Evolutionary conservation across 2,797 vertebrate genomes (phyloP), one percentile per base, ranked within the genome.

Genomic region (Poecilia picta): DNA sequence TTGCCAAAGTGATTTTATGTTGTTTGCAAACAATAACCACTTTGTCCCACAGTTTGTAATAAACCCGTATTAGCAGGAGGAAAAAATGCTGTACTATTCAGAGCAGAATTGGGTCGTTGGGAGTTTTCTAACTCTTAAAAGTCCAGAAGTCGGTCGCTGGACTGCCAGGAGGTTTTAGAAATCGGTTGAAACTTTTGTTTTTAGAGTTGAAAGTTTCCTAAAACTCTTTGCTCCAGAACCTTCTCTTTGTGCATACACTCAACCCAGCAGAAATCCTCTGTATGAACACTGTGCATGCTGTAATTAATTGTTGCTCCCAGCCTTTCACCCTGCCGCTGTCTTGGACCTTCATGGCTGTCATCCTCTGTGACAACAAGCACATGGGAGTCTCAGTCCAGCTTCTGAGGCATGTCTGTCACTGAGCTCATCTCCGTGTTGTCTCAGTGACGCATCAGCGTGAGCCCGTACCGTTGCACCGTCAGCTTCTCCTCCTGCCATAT

Each of bases 371-470:
- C 64, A 81, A 47, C 51, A 73, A 90, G 79, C 87, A 91, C 87
- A 91, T 81, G 87, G 83, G 80, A 89, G 81, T 80, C 83, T 82
- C 78, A 75, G 77, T 88, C 82, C 7, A 6, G 81, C 85, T 77
- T 87, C 73, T 47, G 82, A 78, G 84, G 75, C 85, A 1, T 0
- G 78, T 36, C 64, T 41, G 64, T 68, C 64, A 23, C 64, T 41
- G 64, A 68, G 41, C 64, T 68, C 64, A 41, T 66, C 28, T 33
- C 57, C 28, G 6, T 64, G 62, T 36, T 4, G 28, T 33, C 59
- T 20, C 64, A 39, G 64, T 41, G 36, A 68, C 64, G 4, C 11
- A 36, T 68, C 64, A 41, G 20, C 5, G 2, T 25, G 2, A 41
- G 36, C 36, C 20, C 4, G 20, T 16, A 68, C 8, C 20, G 64